Evolutionary conservation across 2,888 invertebrate genomes (phyloP).

Genomic region (Athrips mouffetella): DNA sequence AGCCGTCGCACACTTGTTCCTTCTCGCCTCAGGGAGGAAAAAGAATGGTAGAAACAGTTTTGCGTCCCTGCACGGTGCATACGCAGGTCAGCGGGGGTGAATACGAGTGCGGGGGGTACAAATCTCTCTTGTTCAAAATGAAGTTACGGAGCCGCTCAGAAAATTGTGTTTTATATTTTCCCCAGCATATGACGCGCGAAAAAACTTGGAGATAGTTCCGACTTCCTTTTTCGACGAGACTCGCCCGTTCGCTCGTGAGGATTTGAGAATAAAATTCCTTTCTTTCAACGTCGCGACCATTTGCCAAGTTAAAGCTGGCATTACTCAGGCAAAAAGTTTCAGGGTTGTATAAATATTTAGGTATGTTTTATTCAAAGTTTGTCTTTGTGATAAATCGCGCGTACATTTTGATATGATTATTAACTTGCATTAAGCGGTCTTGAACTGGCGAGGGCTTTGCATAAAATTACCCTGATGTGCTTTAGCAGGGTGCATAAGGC

Average conservation of each 20-base stretch:
- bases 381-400: slow-evolving; percentile 10
- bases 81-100: slow-evolving; percentile 53
- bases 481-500: slow-evolving; percentile 48
- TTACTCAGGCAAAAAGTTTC: slow-evolving; percentile 10
- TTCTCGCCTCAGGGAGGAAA: slow-evolving; percentile 52
- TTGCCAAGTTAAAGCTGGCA: slow-evolving; percentile 18
- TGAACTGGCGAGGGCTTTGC: slow-evolving; percentile 45
- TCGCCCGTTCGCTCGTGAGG: slow-evolving; percentile 32
- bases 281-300: slow-evolving; percentile 31
- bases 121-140: slow-evolving; percentile 66
- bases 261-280: slow-evolving; percentile 34
- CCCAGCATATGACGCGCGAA: slow-evolving; percentile 50
- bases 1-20: slow-evolving; percentile 59
- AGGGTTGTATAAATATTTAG: slow-evolving; percentile 9
- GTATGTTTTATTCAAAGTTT: slow-evolving; percentile 10
- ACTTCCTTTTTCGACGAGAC: slow-evolving; percentile 38
- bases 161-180: slow-evolving; percentile 66
- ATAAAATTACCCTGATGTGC: slow-evolving; percentile 43
- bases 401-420: slow-evolving; percentile 26
- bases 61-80: slow-evolving; percentile 51
- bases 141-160: slow-evolving; percentile 65
- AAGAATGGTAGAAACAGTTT: slow-evolving; percentile 46
- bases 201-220: slow-evolving; percentile 55
- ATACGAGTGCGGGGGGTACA: slow-evolving; percentile 36
- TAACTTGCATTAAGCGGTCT: slow-evolving; percentile 43